Evolutionary conservation across 2,113 vertebrate species (phyloP), one percentile per base, ranked within the genome.

Genomic region (Chlamydotis undulata): DNA sequence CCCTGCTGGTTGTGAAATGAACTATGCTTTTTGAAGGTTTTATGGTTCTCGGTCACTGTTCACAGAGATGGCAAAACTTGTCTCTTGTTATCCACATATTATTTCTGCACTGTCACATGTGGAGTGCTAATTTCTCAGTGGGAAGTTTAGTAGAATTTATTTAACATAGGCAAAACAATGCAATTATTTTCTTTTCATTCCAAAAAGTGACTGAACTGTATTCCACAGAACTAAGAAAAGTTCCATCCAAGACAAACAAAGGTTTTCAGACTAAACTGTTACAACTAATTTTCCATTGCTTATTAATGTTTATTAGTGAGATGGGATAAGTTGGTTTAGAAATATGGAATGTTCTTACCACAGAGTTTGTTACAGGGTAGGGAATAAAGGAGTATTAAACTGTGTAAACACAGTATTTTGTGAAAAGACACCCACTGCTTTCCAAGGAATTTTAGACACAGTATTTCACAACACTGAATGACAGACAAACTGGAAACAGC

Each of bases 401-500:
- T 49, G 22, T 39, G 14, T 25, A 93, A 76, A 80, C 16, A 55
- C 11, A 53, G 13, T 28, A 13, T 70, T 93, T 75, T 73, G 24
- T 80, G 57, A 64, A 65, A 75, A 86, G 56, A 78, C 14, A 55
- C 3, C 13, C 49, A 31, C n/a, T 73, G 28, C 14, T 23, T 94
- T 96, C 47, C 41, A 63, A 77, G 18, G 15, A 12, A 65, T 83
- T 83, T 90, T 88, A 73, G 39, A 31, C 33, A 67, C 10, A 53
- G 6, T 73, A 65, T 77, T 93, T 33, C 10, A 67, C 17, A 63
- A 37, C n/a, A 81, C 4, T 52, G n/a, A 90, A 77, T 83, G 47
- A 74, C 65, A 91, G 73, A 70, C 29, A 88, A 90, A 83, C 50
- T 69, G 47, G 83, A 94, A 95, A 86, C 52, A 93, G 71, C 91